phyloP scores from a whole-genome alignment of 2,797 vertebrate genomes.

The Crax fasciolata region DNA sequence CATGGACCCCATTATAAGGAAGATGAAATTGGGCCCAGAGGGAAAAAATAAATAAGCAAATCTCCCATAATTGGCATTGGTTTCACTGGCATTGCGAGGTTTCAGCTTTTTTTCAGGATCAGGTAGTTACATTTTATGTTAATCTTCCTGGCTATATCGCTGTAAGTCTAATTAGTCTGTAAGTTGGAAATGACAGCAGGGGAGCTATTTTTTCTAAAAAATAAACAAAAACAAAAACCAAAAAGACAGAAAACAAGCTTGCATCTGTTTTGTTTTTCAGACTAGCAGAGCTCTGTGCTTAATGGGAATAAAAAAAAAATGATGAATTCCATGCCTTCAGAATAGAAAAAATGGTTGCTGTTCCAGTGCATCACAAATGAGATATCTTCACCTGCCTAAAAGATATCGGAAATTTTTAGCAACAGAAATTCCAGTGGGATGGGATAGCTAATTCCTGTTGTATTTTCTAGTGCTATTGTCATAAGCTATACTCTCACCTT shows the following conservation, averaged over 20 bases:
- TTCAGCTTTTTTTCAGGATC: background rate
- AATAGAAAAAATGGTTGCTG: background rate
- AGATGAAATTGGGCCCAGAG: background rate
- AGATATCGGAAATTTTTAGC: background rate
- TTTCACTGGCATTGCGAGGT: background rate
- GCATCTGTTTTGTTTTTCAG: slow-evolving; percentile 23
- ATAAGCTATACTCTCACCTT: background rate
- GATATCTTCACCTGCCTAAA: background rate
- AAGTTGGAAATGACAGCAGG: slow-evolving; percentile 31
- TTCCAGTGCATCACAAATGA: background rate
- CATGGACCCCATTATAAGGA: background rate
- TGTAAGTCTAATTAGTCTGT: slow-evolving; percentile 23
- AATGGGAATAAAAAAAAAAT: slow-evolving; percentile 28
- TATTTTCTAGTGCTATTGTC: background rate
- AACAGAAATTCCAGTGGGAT: background rate
- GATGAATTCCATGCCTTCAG: background rate
- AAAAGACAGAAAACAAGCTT: background rate
- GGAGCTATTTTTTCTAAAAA: background rate
- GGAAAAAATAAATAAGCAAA: background rate
- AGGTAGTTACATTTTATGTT: background rate
- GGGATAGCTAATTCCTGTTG: background rate
- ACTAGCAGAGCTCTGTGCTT: background rate
- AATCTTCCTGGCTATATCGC: background rate
- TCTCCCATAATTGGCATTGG: background rate
- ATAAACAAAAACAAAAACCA: too few relatives aligned